Evolutionary conservation across 2,888 invertebrate species (phyloP).

Genomic region (Congeria kusceri): DNA sequence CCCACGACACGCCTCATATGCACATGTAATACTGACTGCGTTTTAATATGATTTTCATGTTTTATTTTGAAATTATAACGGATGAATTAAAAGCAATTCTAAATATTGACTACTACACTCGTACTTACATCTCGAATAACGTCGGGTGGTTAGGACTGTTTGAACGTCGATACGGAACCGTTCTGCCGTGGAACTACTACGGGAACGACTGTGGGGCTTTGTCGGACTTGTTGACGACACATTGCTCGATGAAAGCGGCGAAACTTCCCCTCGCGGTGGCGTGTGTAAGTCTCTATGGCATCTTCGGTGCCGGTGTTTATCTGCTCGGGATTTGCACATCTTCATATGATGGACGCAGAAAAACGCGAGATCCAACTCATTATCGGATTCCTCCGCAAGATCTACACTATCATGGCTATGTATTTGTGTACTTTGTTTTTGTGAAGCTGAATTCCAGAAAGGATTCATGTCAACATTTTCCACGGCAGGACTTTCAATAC

Average conservation of each 20-base stretch:
- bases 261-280: background rate
- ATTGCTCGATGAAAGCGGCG: background rate
- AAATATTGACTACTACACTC: background rate
- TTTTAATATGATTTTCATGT: too few species aligned
- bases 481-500: background rate
- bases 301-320: conserved; percentile 21
- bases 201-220: background rate
- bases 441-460: background rate
- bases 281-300: conserved; percentile 14
- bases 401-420: background rate
- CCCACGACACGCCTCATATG: too few species aligned
- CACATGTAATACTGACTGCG: too few species aligned
- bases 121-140: too few species aligned
- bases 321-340: conserved; percentile 38
- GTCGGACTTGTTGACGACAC: background rate
- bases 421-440: background rate
- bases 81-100: background rate
- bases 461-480: background rate
- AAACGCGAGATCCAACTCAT: conserved; percentile 33
- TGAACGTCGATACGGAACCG: too few species aligned
- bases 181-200: too few species aligned
- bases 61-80: too few species aligned
- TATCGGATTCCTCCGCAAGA: conserved; percentile 13
- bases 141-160: too few species aligned
- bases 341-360: conserved; percentile 58